phyloP scores from a whole-genome alignment of 1,140 invertebrate genomes.

The Anthonomus grandis region DNA sequence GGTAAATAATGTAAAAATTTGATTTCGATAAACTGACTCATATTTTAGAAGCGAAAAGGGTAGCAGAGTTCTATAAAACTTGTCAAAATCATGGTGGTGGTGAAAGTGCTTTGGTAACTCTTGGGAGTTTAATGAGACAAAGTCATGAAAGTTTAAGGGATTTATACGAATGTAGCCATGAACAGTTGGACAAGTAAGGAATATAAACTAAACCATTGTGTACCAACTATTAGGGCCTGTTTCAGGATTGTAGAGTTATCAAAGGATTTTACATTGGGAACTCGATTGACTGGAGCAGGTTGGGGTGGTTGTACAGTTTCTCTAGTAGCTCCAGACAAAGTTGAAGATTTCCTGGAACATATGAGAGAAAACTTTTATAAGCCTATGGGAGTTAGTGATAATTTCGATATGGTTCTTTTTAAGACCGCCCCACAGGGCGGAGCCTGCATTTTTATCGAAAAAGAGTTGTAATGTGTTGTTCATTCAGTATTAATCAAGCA shows the following conservation, averaged over 20 bases:
- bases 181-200: slow-evolving; percentile 68
- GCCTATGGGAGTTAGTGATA: slow-evolving; percentile 49
- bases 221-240: no score
- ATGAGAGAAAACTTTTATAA: slow-evolving; percentile 70
- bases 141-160: slow-evolving; percentile 84
- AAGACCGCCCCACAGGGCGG: slow-evolving; percentile 57
- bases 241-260: slow-evolving; percentile 70
- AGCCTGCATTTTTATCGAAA: slow-evolving; percentile 43
- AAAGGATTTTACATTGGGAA: slow-evolving; percentile 69
- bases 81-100: slow-evolving; percentile 56
- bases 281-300: slow-evolving; percentile 90
- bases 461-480: no score
- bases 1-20: slow-evolving; percentile 49
- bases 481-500: no score
- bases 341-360: slow-evolving; percentile 65
- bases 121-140: slow-evolving; percentile 83
- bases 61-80: slow-evolving; percentile 68
- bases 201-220: no score
- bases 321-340: slow-evolving; percentile 63
- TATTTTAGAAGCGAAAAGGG: slow-evolving; percentile 72
- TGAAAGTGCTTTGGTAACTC: slow-evolving; percentile 53
- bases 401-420: slow-evolving; percentile 54
- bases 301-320: slow-evolving; percentile 97
- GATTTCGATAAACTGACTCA: neutral
- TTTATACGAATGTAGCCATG: slow-evolving; percentile 93